phyloP scores from a whole-genome alignment of 2,888 invertebrate genomes.

The Andrena chrysosceles region DNA sequence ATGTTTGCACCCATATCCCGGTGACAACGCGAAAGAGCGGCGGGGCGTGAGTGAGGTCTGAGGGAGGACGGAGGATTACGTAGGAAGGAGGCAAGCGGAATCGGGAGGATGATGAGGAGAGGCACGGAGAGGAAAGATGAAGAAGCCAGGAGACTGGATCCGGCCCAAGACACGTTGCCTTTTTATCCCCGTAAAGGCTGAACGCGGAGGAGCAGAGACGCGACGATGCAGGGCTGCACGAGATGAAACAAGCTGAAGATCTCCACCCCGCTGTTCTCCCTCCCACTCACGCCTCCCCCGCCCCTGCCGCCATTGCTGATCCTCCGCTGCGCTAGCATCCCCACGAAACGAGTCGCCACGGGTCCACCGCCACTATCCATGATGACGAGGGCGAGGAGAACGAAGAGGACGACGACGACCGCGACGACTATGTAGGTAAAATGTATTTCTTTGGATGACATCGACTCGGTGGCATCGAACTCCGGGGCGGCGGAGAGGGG shows the following conservation, averaged over 20 bases:
- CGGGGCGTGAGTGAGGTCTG: neutral
- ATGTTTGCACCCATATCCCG: constrained; percentile 78
- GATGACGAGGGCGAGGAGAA: constrained; percentile 37
- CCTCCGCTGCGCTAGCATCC: constrained; percentile 53
- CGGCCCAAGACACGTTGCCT: constrained; percentile 57
- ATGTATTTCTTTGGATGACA: constrained; percentile 71
- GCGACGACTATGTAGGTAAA: constrained; percentile 69
- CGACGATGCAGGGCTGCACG: constrained; percentile 30
- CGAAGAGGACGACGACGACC: constrained; percentile 44
- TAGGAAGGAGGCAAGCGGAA: constrained; percentile 28
- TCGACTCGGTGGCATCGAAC: constrained; percentile 72
- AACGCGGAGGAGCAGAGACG: constrained; percentile 8
- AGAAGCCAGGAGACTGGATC: constrained; percentile 42
- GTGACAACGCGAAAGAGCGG: constrained; percentile 15
- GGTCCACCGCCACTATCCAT: constrained; percentile 52
- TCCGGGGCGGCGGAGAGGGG: constrained; percentile 45
- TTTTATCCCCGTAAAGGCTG: constrained; percentile 72
- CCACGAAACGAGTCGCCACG: constrained; percentile 64
- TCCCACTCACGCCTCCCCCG: neutral
- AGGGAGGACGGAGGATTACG: constrained; percentile 30
- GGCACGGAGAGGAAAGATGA: constrained; percentile 39
- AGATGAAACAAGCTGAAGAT: constrained; percentile 21
- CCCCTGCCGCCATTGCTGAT: constrained; percentile 29
- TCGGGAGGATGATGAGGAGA: constrained; percentile 28
- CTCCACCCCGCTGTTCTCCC: neutral